Evolutionary conservation across 2,888 invertebrate species (phyloP), one percentile per base, ranked within the genome.

Genomic region (Lasioglossum morio): DNA sequence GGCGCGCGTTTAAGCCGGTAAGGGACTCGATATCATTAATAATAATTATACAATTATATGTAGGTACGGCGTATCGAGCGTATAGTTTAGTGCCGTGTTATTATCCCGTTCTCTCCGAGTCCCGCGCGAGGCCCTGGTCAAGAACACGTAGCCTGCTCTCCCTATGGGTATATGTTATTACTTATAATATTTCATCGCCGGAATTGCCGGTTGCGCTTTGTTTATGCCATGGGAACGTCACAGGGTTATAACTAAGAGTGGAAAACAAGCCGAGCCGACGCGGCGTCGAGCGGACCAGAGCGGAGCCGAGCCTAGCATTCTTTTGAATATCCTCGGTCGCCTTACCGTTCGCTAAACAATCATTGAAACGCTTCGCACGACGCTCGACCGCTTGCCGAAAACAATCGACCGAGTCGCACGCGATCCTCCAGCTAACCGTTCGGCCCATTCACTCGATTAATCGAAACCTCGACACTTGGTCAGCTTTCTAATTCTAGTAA

Each of bases 11-110:
- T 93, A 92, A 94, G 90, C 87, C 79, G 90, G 93, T 91, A 93
- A 94, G 93, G 93, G 94, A 90, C 90, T 91, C 93, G 95, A 95
- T 95, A 95, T 95, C 95, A 95, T 95, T 95, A 95, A 95, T 95
- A 95, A 95, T 95, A 95, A 95, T 95, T 95, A 95, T 95, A 95
- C 94, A 95, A 95, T 95, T 95, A 95, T 94, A 95, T 94, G 93
- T 94, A 94, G 94, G 93, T 93, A 94, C 92, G 93, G 91, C 75
- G 86, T 91, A 94, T 94, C 94, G 94, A 93, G 92, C 92, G 93
- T 93, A 94, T 94, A 94, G 95, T 95, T 95, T 95, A 95, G 94
- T 94, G 94, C 93, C 93, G 92, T 95, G 94, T 95, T 95, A 95
- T 95, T 95, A 95, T 95, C 94, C 92, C 92, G 93, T 91, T 93